phyloP scores from a whole-genome alignment of 53 echinoderm and acorn worm species.

The Paracentrotus lividus region DNA sequence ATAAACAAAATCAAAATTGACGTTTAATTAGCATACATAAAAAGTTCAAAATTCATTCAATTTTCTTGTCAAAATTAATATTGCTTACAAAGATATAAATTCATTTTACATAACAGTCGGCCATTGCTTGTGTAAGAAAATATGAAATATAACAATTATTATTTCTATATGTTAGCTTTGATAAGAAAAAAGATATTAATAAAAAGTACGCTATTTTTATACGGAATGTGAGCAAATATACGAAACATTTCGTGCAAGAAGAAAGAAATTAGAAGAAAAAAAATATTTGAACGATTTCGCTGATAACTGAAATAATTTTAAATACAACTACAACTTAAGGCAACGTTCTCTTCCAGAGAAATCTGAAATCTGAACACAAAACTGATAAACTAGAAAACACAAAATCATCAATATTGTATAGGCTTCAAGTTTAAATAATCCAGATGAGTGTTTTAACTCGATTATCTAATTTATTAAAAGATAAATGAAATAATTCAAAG shows the following conservation, averaged over 20 bases:
- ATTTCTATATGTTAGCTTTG: not conserved
- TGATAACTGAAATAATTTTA: not conserved
- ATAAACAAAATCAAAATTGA: not conserved
- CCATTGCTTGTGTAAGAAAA: not conserved
- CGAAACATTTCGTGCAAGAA: not conserved
- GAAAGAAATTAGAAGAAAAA: not conserved
- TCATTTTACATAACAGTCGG: not conserved
- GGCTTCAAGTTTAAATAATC: too few relatives aligned
- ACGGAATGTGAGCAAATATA: not conserved
- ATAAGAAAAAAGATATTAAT: not conserved
- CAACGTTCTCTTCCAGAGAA: not conserved
- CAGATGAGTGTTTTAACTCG: too few relatives aligned
- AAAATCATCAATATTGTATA: not conserved
- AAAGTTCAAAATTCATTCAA: not conserved
- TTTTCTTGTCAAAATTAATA: not conserved
- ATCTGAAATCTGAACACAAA: not conserved
- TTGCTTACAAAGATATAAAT: slow-evolving; percentile 13
- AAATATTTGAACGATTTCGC: not conserved
- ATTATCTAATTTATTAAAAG: too few relatives aligned
- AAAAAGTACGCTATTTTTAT: not conserved
- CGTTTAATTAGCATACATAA: not conserved
- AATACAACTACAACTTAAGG: not conserved
- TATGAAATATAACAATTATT: not conserved
- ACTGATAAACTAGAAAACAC: not conserved
- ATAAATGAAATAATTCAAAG: too few relatives aligned